A percentile compares a stretch with the other conserved stretches of the same genome.
Conservation (phyloP, 2,113 vertebrate species). For the Trogon melanurus region DNA sequence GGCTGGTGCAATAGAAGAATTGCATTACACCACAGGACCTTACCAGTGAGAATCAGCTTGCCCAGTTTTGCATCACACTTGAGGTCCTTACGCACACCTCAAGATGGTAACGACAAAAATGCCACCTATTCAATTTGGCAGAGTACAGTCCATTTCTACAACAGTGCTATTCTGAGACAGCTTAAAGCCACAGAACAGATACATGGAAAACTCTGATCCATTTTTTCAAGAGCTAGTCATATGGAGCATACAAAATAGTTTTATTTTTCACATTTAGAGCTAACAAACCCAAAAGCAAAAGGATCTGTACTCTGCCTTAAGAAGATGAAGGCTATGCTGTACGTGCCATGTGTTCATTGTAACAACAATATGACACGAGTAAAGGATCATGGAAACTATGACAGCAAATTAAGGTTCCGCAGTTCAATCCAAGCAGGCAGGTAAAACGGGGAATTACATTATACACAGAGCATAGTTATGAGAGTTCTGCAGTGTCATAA, state of each 20-base stretch:
- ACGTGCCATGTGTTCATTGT: neutral
- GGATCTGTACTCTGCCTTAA: neutral
- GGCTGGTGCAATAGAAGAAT: neutral
- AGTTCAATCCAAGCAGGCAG: neutral
- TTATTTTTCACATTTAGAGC: neutral
- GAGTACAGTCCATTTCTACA: neutral
- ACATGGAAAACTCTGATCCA: neutral
- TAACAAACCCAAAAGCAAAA: conserved; percentile 3
- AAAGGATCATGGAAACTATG: neutral
- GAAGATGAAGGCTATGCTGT: neutral
- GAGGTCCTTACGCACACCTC: neutral
- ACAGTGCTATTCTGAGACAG: neutral
- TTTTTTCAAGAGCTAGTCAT: neutral
- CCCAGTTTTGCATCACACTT: neutral
- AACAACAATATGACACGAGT: neutral
- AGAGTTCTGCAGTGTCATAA: neutral
- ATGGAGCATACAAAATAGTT: neutral
- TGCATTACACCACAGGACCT: neutral
- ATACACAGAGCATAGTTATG: neutral
- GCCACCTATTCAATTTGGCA: neutral
- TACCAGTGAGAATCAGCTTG: neutral
- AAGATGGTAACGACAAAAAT: neutral
- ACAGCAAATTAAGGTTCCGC: neutral
- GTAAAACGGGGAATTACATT: neutral
- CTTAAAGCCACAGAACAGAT: neutral